Evolutionary conservation across 1,140 invertebrate species (phyloP), one percentile per base, ranked within the genome.

Genomic region (Aphelinus atriplicis): DNA sequence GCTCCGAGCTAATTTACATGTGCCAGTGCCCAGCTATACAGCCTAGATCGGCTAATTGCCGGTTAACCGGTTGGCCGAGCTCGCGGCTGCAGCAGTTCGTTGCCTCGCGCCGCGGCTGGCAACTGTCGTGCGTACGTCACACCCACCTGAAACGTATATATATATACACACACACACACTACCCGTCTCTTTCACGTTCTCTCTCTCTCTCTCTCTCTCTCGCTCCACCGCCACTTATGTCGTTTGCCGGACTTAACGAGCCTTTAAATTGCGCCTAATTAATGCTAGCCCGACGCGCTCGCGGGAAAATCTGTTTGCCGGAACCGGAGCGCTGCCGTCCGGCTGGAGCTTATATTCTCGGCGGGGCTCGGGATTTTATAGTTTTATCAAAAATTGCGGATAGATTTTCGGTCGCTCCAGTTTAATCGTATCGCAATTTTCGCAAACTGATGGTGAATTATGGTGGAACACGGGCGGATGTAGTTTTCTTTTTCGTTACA

Each of bases 41-140:
- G 7, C 60, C 75, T 81, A 82, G 83, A 84, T 87, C 85, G 84
- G 83, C 79, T 87, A 87, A 88, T 87, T 87, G 86, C 86, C 85
- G 86, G 86, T 88, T 88, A 84, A 88, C 85, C 82, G 87, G 85
- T 87, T 83, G 83, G 81, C 73, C 81, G 82, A 78, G 63, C 78
- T 83, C 78, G 78, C 77, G 78, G 51, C 10, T 62, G 45, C 42
- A 10, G 45, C 55, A 69, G 65, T 63, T 66, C 50, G 48, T 47
- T 57, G 61, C 55, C 67, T 42, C 57, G 47, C 43, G 73, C 77
- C 73, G 69, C 79, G 75, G 76, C 60, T 77, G 60, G 58, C 73
- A 75, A 69, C 65, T 69, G 65, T 69, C 60, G 73, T n/a, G 51
- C 53, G 47, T 67, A 67, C 47, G 55, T 71, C 70, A 63, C 10